Evolutionary conservation across 2,113 vertebrate species (phyloP).

Genomic region (Mesembrinibis cayennensis): DNA sequence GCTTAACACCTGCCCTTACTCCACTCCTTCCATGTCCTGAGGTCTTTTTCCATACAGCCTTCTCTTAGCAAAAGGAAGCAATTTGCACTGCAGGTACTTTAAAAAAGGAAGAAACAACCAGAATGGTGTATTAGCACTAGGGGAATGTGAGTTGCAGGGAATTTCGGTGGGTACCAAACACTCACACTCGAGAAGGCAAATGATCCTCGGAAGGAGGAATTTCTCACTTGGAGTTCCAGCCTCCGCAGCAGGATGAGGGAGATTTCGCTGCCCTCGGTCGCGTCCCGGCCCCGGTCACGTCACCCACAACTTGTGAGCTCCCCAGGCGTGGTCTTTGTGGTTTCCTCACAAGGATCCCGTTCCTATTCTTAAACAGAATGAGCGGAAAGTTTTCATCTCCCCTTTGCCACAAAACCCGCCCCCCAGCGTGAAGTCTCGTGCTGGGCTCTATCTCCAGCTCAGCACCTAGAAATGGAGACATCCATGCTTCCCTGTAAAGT

Average conservation of each 20-base stretch:
- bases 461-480: too few relatives aligned
- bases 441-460: neutral
- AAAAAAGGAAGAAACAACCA: neutral
- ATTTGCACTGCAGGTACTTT: neutral
- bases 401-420: too few relatives aligned
- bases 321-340: rapidly evolving
- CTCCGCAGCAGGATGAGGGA: constrained; percentile 82
- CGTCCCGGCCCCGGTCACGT: constrained; percentile 82
- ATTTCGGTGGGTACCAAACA: too few relatives aligned
- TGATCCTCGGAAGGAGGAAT: constrained; percentile 78
- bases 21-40: neutral
- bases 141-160: neutral
- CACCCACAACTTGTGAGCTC: constrained; percentile 80
- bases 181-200: neutral
- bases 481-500: neutral
- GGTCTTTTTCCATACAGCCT: neutral
- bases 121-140: neutral
- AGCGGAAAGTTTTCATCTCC: neutral
- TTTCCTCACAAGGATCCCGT: rapidly evolving
- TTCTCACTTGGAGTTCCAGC: constrained; percentile 83
- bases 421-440: too few relatives aligned
- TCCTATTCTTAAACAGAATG: neutral
- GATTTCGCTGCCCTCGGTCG: constrained; percentile 80
- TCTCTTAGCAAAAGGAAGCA: neutral
- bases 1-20: neutral